Conservation (phyloP, 2,888 invertebrate genomes). For the Pollenia labialis region DNA sequence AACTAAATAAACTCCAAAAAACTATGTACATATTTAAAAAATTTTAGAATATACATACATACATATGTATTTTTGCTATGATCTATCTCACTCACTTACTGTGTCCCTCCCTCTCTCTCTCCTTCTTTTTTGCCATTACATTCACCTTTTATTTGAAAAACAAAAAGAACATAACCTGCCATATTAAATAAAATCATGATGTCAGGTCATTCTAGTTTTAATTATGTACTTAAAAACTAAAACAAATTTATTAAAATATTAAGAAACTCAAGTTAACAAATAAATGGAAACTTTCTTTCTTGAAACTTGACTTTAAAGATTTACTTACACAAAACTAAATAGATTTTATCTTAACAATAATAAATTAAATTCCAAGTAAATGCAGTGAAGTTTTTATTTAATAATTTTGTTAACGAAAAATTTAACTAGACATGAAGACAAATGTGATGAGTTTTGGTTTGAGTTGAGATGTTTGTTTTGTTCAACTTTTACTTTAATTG, state of each 20-base stretch:
- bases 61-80: not conserved
- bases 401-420: constrained; percentile 6
- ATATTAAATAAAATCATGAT: constrained; percentile 20
- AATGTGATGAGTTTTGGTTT: constrained; percentile 8
- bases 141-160: constrained; percentile 31
- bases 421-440: constrained; percentile 39
- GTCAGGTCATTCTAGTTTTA: constrained; percentile 20
- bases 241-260: constrained; percentile 7
- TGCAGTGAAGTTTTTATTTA: constrained; percentile 27
- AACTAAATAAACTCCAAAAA: not conserved
- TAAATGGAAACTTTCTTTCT: constrained; percentile 41
- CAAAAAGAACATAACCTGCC: not conserved
- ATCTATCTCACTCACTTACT: not conserved
- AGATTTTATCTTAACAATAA: constrained; percentile 49
- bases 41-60: too few relatives aligned
- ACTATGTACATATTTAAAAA: constrained; percentile 4
- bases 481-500: constrained; percentile 68
- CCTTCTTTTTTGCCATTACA: not conserved
- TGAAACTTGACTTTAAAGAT: constrained; percentile 2
- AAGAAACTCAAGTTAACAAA: constrained; percentile 36
- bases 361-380: constrained; percentile 40
- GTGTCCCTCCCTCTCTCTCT: too few relatives aligned
- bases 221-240: not conserved
- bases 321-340: not conserved
- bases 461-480: constrained; percentile 25